Base-by-base conservation (phyloP, 2,888 invertebrate genomes). In the Apeira syringaria region DNA sequence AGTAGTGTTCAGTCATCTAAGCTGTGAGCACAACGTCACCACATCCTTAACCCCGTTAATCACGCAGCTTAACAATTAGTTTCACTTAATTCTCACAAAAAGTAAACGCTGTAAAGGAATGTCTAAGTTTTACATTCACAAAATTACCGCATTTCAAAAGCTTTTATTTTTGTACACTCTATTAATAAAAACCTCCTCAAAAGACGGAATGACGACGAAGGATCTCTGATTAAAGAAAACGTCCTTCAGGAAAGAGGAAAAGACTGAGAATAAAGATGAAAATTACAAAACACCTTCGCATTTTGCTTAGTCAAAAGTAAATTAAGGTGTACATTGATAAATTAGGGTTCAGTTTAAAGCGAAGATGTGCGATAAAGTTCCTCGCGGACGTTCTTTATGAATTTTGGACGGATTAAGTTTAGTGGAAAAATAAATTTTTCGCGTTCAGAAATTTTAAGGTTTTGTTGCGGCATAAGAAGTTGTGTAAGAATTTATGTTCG, bases 301-400 rank as follows among this genome's bases (percentile, higher is more conserved):
- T 59, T 63, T 59, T 50, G 59, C 56, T 57, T 44, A 56, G 58
- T 61, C 53, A 56, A 62, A 64, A 56, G 60, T 50, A 64, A 64
- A 64, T 64, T 62, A 68, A 62, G 61, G 64, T 60, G 56, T 57
- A 61, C 60, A 60, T 64, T 63, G 63, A 64, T 63, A 64, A 66
- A 60, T 64, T 61, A 51, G 52, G 51, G 43, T 40, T 45, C 35
- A 36, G 42, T 38, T 50, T 40, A 40, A 48, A 46, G 47, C 47
- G 28, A 42, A 53, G 50, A 49, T 51, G 37, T 37, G 25, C 39
- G 51, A 49, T 49, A 49, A 51, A 42, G 42, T 47, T 45, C 37
- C 26, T 11, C 11, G 27, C 28, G 36, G 32, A 34, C 33, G 32
- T 28, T 15, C 35, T 53, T 53, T 41, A 49, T 45, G 46, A 53